Percentiles rank a stretch among this genome's conserved stretches.
Conservation (phyloP, 2,113 vertebrate species). For the Ptyas mucosa region DNA sequence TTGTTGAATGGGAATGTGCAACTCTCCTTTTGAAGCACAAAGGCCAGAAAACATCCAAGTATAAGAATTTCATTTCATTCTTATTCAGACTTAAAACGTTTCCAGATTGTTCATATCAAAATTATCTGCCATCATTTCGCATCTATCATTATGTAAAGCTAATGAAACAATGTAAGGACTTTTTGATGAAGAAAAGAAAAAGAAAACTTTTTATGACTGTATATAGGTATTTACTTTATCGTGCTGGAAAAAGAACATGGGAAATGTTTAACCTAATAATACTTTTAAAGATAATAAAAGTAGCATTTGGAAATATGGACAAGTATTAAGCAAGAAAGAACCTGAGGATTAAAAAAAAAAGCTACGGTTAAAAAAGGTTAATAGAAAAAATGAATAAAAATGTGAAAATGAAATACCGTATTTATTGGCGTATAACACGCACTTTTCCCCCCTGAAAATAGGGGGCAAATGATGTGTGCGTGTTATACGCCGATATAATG, state of each 20-base stretch:
- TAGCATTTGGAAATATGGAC: neutral
- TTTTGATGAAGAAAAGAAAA: neutral
- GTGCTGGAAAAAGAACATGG: neutral
- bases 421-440: too few species aligned
- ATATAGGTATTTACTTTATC: neutral
- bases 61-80: neutral
- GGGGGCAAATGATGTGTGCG: too few species aligned
- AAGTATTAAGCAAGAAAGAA: neutral
- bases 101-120: neutral
- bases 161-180: neutral
- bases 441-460: too few species aligned
- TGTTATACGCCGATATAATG: too few species aligned
- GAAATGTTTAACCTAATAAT: neutral
- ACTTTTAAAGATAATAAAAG: neutral
- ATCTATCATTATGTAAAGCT: neutral
- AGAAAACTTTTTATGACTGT: neutral
- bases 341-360: neutral
- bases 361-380: rapidly evolving
- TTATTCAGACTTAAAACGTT: neutral
- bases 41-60: neutral
- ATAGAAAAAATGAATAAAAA: neutral
- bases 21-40: neutral
- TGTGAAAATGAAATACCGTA: neutral
- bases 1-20: neutral
- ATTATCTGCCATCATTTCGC: neutral